phyloP scores from a whole-genome alignment of 2,888 invertebrate genomes.

The Acanthosepion esculentum region DNA sequence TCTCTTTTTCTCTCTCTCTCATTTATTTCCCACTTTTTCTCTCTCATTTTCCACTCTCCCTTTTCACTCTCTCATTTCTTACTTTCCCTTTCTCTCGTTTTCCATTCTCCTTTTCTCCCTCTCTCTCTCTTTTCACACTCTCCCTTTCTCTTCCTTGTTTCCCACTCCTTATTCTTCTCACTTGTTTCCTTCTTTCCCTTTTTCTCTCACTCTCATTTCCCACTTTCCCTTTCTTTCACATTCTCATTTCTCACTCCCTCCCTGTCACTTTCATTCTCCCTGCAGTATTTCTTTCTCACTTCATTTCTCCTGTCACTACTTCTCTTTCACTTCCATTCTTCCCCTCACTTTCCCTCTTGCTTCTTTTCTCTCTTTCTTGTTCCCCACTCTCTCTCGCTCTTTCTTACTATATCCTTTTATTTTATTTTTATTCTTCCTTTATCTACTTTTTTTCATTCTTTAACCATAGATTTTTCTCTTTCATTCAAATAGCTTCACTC shows the following conservation, averaged over 20 bases:
- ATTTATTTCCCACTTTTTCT: not conserved
- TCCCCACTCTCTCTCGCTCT: not conserved
- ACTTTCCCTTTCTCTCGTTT: too few relatives aligned
- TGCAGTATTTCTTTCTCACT: not conserved
- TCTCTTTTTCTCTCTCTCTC: not conserved
- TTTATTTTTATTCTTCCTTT: too few relatives aligned
- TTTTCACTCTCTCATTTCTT: too few relatives aligned
- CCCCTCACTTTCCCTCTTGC: not conserved
- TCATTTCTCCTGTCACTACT: too few relatives aligned
- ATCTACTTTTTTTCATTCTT: too few relatives aligned
- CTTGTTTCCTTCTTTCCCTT: not conserved
- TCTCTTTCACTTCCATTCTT: not conserved
- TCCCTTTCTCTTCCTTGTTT: not conserved
- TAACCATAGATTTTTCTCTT: too few relatives aligned
- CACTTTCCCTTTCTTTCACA: not conserved
- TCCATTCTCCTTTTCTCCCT: not conserved
- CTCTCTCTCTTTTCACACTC: not conserved
- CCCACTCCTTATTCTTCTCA: not conserved
- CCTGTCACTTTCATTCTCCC: too few relatives aligned
- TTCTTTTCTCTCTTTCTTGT: not conserved
- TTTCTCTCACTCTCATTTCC: not conserved
- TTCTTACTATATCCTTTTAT: too few relatives aligned
- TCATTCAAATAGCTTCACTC: too few relatives aligned
- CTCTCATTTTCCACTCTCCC: too few relatives aligned
- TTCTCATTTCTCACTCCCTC: too few relatives aligned